Conservation (phyloP, 2,113 vertebrate genomes). For the Saimiri boliviensis region DNA sequence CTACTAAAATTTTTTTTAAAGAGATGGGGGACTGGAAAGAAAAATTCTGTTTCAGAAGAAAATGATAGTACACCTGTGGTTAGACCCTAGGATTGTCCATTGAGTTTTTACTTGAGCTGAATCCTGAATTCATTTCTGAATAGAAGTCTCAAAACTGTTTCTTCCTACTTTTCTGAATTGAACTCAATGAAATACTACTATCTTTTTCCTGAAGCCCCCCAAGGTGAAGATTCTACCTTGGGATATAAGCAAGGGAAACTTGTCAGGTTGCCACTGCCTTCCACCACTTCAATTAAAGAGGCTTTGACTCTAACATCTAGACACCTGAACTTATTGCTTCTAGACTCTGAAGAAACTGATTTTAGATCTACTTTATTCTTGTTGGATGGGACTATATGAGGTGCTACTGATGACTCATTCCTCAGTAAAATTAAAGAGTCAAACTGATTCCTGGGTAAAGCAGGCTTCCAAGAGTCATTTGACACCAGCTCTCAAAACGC, state of each 20-base stretch:
- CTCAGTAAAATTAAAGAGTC: too few relatives aligned
- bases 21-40: neutral
- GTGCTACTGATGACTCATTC: neutral
- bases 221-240: too few relatives aligned
- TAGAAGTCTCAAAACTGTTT: neutral
- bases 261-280: neutral
- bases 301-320: neutral
- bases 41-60: neutral
- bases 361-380: neutral
- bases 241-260: too few relatives aligned
- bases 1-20: neutral
- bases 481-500: too few relatives aligned
- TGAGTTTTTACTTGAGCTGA: neutral
- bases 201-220: too few relatives aligned
- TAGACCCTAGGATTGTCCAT: neutral
- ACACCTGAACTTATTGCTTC: neutral
- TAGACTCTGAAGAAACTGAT: neutral
- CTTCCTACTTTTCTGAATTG: neutral
- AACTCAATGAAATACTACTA: neutral
- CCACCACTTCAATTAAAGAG: neutral
- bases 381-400: neutral
- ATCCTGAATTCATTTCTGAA: neutral
- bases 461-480: too few relatives aligned
- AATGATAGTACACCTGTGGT: neutral
- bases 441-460: too few relatives aligned